A percentile compares a stretch with the other conserved stretches of the same genome.
phyloP scores from a whole-genome alignment of 30 jellyfish, hydroid and myxozoan species.

The Euphysa ruthae region DNA sequence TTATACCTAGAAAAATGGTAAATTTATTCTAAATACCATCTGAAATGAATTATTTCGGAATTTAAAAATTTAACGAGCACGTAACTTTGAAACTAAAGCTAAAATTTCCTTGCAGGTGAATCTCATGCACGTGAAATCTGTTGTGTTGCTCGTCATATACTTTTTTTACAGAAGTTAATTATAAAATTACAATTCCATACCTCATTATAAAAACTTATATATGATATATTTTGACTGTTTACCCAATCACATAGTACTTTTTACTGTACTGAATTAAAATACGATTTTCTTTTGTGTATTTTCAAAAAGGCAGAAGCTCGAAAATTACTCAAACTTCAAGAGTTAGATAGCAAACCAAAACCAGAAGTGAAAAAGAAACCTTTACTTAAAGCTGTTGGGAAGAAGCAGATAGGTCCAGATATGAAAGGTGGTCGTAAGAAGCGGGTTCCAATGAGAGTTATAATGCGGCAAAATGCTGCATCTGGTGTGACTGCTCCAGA shows the following conservation, averaged over 20 bases:
- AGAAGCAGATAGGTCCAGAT: neutral
- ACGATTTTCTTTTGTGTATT: neutral
- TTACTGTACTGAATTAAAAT: neutral
- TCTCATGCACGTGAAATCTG: no score
- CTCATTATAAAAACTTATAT: neutral
- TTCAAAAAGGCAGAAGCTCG: constrained; percentile 52
- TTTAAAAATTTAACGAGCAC: no score
- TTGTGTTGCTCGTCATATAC: no score
- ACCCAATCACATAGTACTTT: neutral
- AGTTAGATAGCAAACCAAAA: constrained; percentile 29
- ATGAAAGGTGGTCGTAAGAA: constrained; percentile 37
- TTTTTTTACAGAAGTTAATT: no score
- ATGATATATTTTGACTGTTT: neutral
- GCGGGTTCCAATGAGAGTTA: constrained; percentile 56
- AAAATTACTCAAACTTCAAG: constrained; percentile 36
- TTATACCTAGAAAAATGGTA: no score
- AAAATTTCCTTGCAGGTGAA: no score
- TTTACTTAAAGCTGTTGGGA: neutral
- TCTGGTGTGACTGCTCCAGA: constrained; percentile 6
- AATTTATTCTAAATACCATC: no score
- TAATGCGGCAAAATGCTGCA: constrained; percentile 67
- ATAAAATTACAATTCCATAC: neutral
- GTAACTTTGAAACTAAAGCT: no score
- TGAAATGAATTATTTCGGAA: no score
- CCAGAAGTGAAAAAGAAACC: neutral